These are phyloP conservation scores for Macrochelys suwanniensis DNA, from an alignment of 2,797 vertebrate species.

Conservation along the genomic window DNA sequence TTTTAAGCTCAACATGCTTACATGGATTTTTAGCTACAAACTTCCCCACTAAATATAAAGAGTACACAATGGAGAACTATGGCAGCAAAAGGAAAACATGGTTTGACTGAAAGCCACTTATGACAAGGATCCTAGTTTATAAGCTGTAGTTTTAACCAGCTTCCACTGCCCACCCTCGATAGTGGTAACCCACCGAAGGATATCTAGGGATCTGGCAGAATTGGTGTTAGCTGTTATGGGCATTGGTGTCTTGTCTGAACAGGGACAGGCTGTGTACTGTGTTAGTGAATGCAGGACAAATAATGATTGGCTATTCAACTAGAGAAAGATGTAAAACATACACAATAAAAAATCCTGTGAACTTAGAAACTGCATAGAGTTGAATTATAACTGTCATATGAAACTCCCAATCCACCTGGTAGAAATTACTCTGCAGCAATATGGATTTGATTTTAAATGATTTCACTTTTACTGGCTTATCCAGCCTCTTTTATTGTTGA, in stretches of 20 bases:
- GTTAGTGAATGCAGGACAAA: background rate
- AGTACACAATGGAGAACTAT: rapidly evolving
- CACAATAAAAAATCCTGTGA: background rate
- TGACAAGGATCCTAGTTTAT: rapidly evolving
- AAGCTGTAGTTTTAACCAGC: background rate
- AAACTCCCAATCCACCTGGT: background rate
- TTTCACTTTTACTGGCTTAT: background rate
- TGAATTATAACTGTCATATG: background rate
- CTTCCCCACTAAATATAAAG: background rate
- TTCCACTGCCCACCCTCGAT: background rate
- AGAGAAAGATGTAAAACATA: background rate
- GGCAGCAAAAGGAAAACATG: background rate
- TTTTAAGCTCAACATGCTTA: too few species aligned
- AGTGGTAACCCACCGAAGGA: background rate
- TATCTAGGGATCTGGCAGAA: background rate
- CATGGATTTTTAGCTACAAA: background rate
- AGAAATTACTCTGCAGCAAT: background rate
- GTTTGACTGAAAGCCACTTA: background rate
- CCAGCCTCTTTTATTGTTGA: background rate
- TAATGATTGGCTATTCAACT: background rate
- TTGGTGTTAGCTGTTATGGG: background rate
- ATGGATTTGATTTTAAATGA: background rate
- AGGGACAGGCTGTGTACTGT: background rate
- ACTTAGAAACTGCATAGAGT: too few species aligned
- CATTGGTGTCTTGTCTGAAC: background rate